Evolutionary conservation across 2,888 invertebrate genomes (phyloP), one percentile per base, ranked within the genome.

Genomic region (Thysanoteuthis rhombus): DNA sequence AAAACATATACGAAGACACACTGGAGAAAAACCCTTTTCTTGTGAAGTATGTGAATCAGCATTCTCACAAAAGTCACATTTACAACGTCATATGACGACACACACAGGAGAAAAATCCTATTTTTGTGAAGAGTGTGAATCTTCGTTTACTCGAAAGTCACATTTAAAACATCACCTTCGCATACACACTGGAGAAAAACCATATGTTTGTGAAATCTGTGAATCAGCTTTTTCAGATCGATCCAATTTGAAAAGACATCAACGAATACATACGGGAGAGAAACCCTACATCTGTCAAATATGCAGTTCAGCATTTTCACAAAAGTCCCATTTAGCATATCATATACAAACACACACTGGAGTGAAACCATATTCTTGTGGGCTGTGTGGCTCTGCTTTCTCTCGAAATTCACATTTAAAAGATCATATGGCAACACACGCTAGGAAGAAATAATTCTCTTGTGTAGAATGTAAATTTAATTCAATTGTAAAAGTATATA

Each of bases 161-260:
- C 75, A 75, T 75, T 75, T 75, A 75, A 75, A 75, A n/a, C n/a
- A n/a, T n/a, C 75, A 75, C n/a, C n/a, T n/a, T n/a, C n/a, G n/a
- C 10, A 75, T 19, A n/a, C 75, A 75, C n/a, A 75, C 75, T n/a
- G 16, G 75, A 75, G 36, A 75, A n/a, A 75, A n/a, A 75, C 16
- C n/a, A 16, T 75, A 75, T 75, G 12, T n/a, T 36, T n/a, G 75
- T 75, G n/a, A 75, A 75, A n/a, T 12, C 2, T 75, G n/a, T n/a
- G 12, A n/a, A n/a, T 75, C 75, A 16, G 19, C 12, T n/a, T 75
- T 75, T 75, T 75, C n/a, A 16, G 16, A 75, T 16, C 8, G n/a
- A 75, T n/a, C n/a, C n/a, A 16, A n/a, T 75, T n/a, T n/a, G n/a
- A 75, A 75, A 75, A n/a, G n/a, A 75, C 75, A 75, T 75, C 22